Conservation (phyloP, 2,888 invertebrate species). For the Diaphora mendica region DNA sequence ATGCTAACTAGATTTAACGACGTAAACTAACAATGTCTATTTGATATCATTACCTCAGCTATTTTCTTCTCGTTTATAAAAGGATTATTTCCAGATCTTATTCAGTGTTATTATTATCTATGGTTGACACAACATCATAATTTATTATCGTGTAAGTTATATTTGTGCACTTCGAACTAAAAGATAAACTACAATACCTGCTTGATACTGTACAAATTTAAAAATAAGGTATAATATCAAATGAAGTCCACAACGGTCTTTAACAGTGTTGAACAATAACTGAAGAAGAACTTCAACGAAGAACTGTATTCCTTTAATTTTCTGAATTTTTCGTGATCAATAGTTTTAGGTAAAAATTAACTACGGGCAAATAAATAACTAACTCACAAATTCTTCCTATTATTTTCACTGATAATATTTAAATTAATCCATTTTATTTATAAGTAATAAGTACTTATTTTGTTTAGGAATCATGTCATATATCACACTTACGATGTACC, state of each 20-base stretch:
- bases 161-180: not conserved
- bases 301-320: too few relatives aligned
- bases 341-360: too few relatives aligned
- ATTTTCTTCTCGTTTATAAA: slow-evolving; percentile 36
- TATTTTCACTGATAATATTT: not conserved
- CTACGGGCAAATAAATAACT: too few relatives aligned
- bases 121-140: not conserved
- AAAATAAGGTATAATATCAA: too few relatives aligned
- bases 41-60: slow-evolving; percentile 27
- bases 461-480: slow-evolving; percentile 46
- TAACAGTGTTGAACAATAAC: too few relatives aligned
- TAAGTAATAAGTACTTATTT: not conserved
- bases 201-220: too few relatives aligned
- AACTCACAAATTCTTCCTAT: too few relatives aligned
- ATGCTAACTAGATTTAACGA: slow-evolving; percentile 26
- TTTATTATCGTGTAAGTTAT: slow-evolving; percentile 4
- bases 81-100: slow-evolving; percentile 16
- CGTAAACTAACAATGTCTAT: slow-evolving; percentile 33
- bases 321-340: too few relatives aligned
- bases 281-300: too few relatives aligned
- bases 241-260: too few relatives aligned
- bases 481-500: slow-evolving; percentile 28
- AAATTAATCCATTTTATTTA: not conserved
- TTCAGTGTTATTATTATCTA: slow-evolving; percentile 13
- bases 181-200: too few relatives aligned